These are phyloP conservation scores for Myiopsitta monachus DNA, from an alignment of 2,113 vertebrate species.

Conservation along the genomic window DNA sequence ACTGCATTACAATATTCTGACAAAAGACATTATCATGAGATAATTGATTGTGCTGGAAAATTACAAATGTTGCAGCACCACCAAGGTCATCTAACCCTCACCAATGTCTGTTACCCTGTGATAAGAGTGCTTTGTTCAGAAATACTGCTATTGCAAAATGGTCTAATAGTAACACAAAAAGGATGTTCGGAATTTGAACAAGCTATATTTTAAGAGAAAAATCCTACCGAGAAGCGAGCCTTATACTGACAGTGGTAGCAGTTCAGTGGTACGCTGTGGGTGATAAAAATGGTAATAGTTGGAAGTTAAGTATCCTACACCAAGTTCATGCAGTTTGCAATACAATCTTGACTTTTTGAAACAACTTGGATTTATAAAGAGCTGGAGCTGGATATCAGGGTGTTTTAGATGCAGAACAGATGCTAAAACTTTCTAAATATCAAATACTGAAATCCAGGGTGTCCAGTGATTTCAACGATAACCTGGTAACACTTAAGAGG, in stretches of 20 bases:
- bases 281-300: not conserved
- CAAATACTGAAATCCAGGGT: not conserved
- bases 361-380: not conserved
- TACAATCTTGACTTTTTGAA: not conserved
- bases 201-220: not conserved
- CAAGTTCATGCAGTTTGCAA: not conserved
- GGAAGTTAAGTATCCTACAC: not conserved
- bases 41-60: constrained; percentile 42
- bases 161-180: not conserved
- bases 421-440: not conserved
- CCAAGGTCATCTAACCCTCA: constrained; percentile 31
- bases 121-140: constrained; percentile 43
- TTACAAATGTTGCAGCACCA: constrained; percentile 21
- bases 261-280: not conserved
- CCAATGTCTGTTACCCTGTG: not conserved
- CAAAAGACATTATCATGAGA: constrained; percentile 2
- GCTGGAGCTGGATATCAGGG: not conserved
- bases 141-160: not conserved
- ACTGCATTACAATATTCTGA: constrained; percentile 18
- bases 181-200: not conserved
- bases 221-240: not conserved
- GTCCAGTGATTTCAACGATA: not conserved
- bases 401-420: not conserved
- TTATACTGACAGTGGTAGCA: not conserved
- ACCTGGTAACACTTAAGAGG: not conserved